Base-by-base conservation (phyloP, 1,140 invertebrate species). In the Brachionus rotundiformis region DNA sequence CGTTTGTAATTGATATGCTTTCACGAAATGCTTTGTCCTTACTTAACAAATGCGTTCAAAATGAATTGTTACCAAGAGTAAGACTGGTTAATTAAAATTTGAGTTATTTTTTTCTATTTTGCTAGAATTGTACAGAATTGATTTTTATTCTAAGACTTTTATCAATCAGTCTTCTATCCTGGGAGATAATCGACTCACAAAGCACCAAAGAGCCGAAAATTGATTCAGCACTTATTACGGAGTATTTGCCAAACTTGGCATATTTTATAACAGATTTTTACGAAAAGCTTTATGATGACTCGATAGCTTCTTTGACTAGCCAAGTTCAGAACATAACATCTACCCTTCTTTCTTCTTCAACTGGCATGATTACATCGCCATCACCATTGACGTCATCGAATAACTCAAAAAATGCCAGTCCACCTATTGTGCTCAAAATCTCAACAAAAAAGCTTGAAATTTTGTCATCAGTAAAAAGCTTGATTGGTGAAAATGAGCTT, bases 151-250 rank as follows among this genome's bases (percentile, higher is more conserved):
- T 98, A 33, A 90, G 96, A 85, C 96, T 98, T 94, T 89, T 98
- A 65, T 92, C 94, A 3, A 87, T 98, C 44, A 95, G 95, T 5
- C 88, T 98, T 11, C 94, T 94, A 86, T 93, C 95, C 4, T 98
- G 95, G 95, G 92, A 95, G 41, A 98, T 98, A 93, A 96, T 98
- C 83, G 94, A 96, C 86, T 94, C 93, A 16, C 94, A 91, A 85
- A 87, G 89, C 77, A 98, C 96, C 84, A 95, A 95, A 86, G 96
- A 98, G 88, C 95, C 95, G 4, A 96, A 96, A 89, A 79, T 79
- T 11, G 87, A 83, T 54, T 47, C 80, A 81, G 63, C 73, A 81
- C 19, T 82, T 65, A 41, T 83, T 68, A 82, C 59, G 84, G 49
- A 84, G 82, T 82, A 47, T 36, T 81, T 54, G 25, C 68, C 61